phyloP scores from a whole-genome alignment of 2,797 vertebrate genomes.

The Ctenochaetus hawaiiensis region DNA sequence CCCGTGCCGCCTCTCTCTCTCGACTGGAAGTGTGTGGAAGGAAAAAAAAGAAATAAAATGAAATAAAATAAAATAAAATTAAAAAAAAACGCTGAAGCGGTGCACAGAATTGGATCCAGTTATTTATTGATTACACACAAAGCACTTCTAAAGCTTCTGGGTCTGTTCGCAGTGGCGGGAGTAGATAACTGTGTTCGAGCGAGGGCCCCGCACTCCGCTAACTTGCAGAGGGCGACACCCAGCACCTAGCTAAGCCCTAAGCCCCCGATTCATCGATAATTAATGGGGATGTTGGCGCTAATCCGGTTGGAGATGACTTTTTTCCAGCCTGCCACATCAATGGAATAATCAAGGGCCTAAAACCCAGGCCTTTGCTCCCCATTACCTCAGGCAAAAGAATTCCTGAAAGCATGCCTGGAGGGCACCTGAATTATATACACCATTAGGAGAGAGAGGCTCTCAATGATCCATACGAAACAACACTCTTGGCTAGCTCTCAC shows the following conservation, averaged over 20 bases:
- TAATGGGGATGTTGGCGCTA: slow-evolving; percentile 99
- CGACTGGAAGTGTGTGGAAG: slow-evolving; percentile 73
- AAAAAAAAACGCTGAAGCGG: slow-evolving; percentile 59
- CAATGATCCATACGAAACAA: slow-evolving; percentile 93
- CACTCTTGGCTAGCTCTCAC: slow-evolving; percentile 83
- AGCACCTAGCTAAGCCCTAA: slow-evolving; percentile 86
- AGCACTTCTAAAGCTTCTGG: slow-evolving; percentile 88
- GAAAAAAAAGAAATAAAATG: slow-evolving; percentile 5
- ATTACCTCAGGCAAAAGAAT: slow-evolving; percentile 99
- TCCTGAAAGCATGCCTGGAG: slow-evolving; percentile 99
- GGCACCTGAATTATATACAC: slow-evolving; percentile 99
- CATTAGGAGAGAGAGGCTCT: slow-evolving; percentile 96
- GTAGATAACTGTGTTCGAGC: slow-evolving; percentile 82
- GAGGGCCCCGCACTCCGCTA: slow-evolving; percentile 77
- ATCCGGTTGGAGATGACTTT: slow-evolving; percentile 97
- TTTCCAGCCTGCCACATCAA: slow-evolving; percentile 98
- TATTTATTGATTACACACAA: slow-evolving; percentile 95
- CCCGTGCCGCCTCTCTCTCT: slow-evolving; percentile 39
- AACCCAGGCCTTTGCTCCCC: slow-evolving; percentile 95
- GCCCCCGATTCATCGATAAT: slow-evolving; percentile 97
- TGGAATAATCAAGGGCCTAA: slow-evolving; percentile 99
- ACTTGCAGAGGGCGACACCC: slow-evolving; percentile 87
- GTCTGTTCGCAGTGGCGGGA: slow-evolving; percentile 83
- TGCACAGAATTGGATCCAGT: slow-evolving; percentile 83
- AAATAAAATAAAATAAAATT: too few relatives aligned